Base-by-base conservation (phyloP, 2,797 vertebrate genomes). In the Macropodus opercularis region DNA sequence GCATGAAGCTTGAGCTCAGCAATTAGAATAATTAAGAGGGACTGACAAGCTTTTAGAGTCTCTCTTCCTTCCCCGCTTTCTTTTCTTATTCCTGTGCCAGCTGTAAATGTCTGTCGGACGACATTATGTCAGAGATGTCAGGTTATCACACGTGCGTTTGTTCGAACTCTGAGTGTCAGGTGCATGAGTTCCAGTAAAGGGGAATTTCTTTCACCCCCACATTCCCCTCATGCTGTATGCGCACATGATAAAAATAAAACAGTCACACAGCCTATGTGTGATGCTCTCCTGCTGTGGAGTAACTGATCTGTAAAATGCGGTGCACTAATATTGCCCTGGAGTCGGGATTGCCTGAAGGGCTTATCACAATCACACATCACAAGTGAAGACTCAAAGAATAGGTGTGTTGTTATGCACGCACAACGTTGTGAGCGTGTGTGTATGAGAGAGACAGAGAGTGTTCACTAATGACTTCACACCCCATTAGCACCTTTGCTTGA, bases 21-120 rank as follows among this genome's bases (percentile, higher is more conserved):
- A 95, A 95, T 95, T 95, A 95, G 93, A 95, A 94, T 95, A 94
- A 94, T 95, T 94, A 93, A 92, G 92, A 90, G 90, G 88, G 90
- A 76, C 83, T 90, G 93, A 91, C 85, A 83, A 84, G 83, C 81
- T 89, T 80, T 89, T 80, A 86, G 67, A 73, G 68, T 75, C 50
- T 88, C 85, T 72, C 64, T 69, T 72, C 17, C 51, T 67, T 56
- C 56, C 57, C 32, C 53, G 61, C 56, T 47, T 7, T 62, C 64
- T 62, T 50, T 56, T 61, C 44, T 39, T 26, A 18, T 61, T 72
- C 39, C 62, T 29, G 23, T 64, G 60, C 63, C 63, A 75, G 64
- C 68, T 77, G 44, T 72, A 77, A 77, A 76, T 64, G 60, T 59
- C 8, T 60, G 78, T 85, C 77, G 57, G 64, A 69, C 66, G 76